Conservation (phyloP, 1,140 invertebrate genomes). For the Heliconius hewitsoni region DNA sequence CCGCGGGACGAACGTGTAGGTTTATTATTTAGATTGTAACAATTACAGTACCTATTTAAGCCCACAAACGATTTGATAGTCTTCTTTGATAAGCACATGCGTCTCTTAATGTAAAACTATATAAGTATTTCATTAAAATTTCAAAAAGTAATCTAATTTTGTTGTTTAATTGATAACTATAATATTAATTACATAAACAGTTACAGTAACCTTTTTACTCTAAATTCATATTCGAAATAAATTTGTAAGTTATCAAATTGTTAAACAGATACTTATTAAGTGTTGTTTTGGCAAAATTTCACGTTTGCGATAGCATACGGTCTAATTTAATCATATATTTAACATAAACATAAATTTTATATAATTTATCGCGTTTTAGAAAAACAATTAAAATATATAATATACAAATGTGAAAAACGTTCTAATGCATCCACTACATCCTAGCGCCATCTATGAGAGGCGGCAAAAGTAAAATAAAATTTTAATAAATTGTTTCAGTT, state of each 20-base stretch:
- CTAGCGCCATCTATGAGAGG: constrained; percentile 12
- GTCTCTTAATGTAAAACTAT: neutral
- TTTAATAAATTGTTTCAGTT: neutral
- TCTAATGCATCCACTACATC: neutral
- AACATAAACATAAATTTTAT: neutral
- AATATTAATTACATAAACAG: neutral
- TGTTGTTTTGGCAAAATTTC: neutral
- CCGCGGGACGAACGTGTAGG: constrained; percentile 55
- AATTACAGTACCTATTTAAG: constrained; percentile 57
- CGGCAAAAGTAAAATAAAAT: neutral
- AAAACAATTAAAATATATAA: neutral
- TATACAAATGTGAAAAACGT: neutral
- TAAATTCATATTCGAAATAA: neutral
- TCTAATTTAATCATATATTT: neutral
- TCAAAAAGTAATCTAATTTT: too few relatives aligned
- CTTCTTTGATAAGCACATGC: neutral
- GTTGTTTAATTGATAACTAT: neutral
- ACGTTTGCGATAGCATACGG: neutral
- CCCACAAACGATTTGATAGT: constrained; percentile 36
- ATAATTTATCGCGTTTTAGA: neutral
- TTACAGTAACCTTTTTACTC: neutral
- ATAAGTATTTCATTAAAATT: neutral
- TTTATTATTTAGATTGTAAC: constrained; percentile 70
- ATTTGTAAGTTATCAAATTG: neutral
- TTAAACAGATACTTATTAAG: too few relatives aligned